Percentiles rank a stretch among this genome's conserved stretches.
phyloP scores from a whole-genome alignment of 2,888 invertebrate species.

The Caenorhabditis afra region DNA sequence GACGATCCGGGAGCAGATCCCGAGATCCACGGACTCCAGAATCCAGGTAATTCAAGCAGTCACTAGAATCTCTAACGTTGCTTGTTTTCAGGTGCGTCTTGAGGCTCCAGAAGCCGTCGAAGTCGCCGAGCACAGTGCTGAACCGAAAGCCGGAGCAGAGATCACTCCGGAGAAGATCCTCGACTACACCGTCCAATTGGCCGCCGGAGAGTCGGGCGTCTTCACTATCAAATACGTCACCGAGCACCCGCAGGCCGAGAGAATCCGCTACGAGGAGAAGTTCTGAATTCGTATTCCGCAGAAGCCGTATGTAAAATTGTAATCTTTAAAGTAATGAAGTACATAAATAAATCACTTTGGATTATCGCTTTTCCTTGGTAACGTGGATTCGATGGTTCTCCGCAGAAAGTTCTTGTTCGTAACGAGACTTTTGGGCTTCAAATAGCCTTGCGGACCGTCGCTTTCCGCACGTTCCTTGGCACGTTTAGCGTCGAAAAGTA shows the following conservation, averaged over 20 bases:
- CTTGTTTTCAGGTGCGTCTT: constrained; percentile 35
- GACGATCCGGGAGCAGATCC: constrained; percentile 69
- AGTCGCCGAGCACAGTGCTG: constrained; percentile 19
- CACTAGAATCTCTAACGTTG: not conserved
- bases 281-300: constrained; percentile 13
- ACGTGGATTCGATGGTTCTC: constrained; percentile 66
- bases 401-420: constrained; percentile 70
- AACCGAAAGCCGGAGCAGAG: constrained; percentile 41
- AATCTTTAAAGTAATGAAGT: constrained; percentile 3
- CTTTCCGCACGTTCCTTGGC: constrained; percentile 64
- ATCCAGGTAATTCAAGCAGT: constrained; percentile 63
- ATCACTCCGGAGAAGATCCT: constrained; percentile 50
- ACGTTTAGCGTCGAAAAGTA: constrained; percentile 69
- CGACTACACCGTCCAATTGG: constrained; percentile 53
- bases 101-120: constrained; percentile 39
- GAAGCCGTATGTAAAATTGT: constrained; percentile 8
- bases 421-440: constrained; percentile 62
- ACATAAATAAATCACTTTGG: constrained; percentile 5
- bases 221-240: constrained; percentile 42
- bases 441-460: constrained; percentile 71
- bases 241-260: constrained; percentile 50
- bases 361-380: constrained; percentile 21
- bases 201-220: constrained; percentile 22
- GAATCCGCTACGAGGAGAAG: constrained; percentile 42
- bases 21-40: constrained; percentile 71